Conservation (phyloP, 2,888 invertebrate genomes). For the Smittia sp. region DNA sequence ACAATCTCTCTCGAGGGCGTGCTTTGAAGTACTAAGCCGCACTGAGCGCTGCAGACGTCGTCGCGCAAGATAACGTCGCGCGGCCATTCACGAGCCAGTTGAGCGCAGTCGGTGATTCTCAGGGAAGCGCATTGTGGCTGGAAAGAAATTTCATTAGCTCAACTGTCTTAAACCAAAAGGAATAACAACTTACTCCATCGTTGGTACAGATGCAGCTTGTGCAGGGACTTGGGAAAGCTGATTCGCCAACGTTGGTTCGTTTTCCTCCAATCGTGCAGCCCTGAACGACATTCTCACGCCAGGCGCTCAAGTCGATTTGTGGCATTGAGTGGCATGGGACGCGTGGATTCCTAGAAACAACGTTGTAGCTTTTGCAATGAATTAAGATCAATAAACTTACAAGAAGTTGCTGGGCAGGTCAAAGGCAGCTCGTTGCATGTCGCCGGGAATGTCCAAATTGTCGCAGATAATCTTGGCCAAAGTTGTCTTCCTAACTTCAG, state of each 20-base stretch:
- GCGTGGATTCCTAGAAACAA: conserved; percentile 71
- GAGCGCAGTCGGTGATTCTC: conserved; percentile 81
- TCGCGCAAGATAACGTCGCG: conserved; percentile 78
- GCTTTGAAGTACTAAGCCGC: conserved; percentile 67
- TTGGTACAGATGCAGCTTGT: conserved; percentile 83
- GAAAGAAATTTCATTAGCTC: conserved; percentile 44
- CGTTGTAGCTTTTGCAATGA: too few relatives aligned
- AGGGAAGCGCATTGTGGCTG: conserved; percentile 87
- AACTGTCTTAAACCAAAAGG: background rate
- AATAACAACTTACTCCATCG: conserved; percentile 68
- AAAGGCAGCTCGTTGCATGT: conserved; percentile 86
- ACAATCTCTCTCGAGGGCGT: conserved; percentile 47
- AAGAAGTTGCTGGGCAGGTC: conserved; percentile 88
- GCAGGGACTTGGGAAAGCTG: conserved; percentile 86
- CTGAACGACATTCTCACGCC: conserved; percentile 74
- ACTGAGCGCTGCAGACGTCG: conserved; percentile 88
- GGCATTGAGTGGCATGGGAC: conserved; percentile 81
- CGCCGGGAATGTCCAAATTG: conserved; percentile 79
- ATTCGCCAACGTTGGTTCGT: conserved; percentile 74
- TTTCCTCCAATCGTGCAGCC: conserved; percentile 80
- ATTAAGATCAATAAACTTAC: conserved; percentile 58
- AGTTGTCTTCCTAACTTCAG: conserved; percentile 82
- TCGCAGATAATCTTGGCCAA: conserved; percentile 84
- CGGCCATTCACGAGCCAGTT: conserved; percentile 77
- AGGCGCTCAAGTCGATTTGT: conserved; percentile 74